Evolutionary conservation across 2,888 invertebrate species (phyloP).

Genomic region (Crepidodera aurea): DNA sequence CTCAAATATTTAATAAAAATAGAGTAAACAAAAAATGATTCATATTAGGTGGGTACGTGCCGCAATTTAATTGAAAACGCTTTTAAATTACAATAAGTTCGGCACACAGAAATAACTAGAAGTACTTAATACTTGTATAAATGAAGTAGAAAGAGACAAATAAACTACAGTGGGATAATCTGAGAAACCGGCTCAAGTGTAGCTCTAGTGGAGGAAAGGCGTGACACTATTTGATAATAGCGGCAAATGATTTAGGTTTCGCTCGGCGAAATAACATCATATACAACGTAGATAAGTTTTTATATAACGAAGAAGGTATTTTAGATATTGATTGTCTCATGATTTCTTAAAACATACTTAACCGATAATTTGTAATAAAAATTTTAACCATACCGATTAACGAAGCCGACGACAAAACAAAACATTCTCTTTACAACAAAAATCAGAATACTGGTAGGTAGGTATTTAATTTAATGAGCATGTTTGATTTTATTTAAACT

Average conservation of each 20-base stretch:
- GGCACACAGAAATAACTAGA: conserved; percentile 2
- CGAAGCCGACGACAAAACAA: too few relatives aligned
- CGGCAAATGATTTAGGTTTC: conserved; percentile 50
- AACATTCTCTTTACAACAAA: too few relatives aligned
- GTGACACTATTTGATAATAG: conserved; percentile 44
- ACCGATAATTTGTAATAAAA: background rate
- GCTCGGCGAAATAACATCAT: conserved; percentile 37
- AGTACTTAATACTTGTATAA: background rate
- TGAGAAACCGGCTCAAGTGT: conserved; percentile 56
- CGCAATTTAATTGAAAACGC: background rate
- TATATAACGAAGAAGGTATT: background rate
- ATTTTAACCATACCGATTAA: too few relatives aligned
- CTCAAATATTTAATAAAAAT: too few relatives aligned
- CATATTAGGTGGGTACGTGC: too few relatives aligned
- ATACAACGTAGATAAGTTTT: background rate
- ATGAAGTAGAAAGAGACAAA: conserved; percentile 55
- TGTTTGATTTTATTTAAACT: too few relatives aligned
- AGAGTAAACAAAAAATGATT: too few relatives aligned
- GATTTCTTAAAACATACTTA: background rate
- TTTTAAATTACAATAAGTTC: conserved; percentile 6
- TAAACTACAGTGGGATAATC: conserved; percentile 57
- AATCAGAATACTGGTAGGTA: too few relatives aligned
- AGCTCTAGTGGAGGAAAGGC: conserved; percentile 43
- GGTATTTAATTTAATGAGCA: too few relatives aligned
- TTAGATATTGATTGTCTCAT: background rate